Conservation (phyloP, 2,888 invertebrate genomes). For the Cyrtodaria siliqua region DNA sequence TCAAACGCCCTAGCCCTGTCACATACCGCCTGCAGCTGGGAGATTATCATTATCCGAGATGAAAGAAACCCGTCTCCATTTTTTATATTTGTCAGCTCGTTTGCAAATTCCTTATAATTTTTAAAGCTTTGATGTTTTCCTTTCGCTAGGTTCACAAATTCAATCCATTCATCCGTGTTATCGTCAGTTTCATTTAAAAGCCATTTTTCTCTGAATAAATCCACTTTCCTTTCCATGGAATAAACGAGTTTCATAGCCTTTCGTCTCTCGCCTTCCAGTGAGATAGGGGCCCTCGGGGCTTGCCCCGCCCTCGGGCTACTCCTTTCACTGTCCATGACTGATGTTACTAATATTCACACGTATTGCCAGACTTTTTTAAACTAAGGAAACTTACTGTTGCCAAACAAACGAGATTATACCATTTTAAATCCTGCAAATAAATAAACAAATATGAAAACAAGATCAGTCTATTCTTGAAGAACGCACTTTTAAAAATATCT, state of each 20-base stretch:
- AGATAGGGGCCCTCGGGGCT: constrained; percentile 68
- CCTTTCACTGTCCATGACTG: constrained; percentile 39
- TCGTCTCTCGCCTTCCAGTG: constrained; percentile 76
- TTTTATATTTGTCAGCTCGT: constrained; percentile 48
- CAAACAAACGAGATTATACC: too few relatives aligned
- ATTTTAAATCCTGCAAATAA: too few relatives aligned
- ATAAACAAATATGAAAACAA: too few relatives aligned
- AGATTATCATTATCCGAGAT: constrained; percentile 37
- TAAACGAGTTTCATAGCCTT: constrained; percentile 76
- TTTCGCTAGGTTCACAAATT: constrained; percentile 53
- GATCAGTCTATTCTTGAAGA: too few relatives aligned
- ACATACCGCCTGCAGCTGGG: constrained; percentile 53
- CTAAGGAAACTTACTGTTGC: too few relatives aligned
- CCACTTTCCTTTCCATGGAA: constrained; percentile 68
- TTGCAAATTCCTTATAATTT: constrained; percentile 45
- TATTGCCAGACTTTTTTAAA: too few relatives aligned
- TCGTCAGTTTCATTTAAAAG: constrained; percentile 62
- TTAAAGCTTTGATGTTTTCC: constrained; percentile 31
- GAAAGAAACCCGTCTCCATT: constrained; percentile 53
- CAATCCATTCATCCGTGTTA: constrained; percentile 60
- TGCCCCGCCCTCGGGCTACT: constrained; percentile 54
- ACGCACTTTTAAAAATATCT: too few relatives aligned
- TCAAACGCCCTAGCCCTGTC: constrained; percentile 61
- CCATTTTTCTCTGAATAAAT: constrained; percentile 68
- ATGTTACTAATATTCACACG: too few relatives aligned